Percentiles rank a stretch among this genome's conserved stretches.
Evolutionary conservation across 2,113 vertebrate species (phyloP).

Genomic region (Nestor notabilis): DNA sequence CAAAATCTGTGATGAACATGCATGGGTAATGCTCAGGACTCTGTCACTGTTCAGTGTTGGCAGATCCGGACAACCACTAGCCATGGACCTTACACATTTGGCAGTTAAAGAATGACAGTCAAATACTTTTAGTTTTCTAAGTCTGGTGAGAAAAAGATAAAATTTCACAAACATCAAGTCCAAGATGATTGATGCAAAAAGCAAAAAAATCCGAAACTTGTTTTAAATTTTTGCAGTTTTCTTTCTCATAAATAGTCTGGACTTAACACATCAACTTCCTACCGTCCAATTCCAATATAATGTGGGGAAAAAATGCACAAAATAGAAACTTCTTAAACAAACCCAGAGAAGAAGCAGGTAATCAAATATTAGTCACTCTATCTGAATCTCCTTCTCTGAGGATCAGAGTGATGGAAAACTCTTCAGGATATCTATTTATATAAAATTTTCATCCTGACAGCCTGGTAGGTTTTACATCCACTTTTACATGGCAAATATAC

Average conservation of each 20-base stretch:
- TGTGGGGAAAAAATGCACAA: background rate
- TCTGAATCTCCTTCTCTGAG: background rate
- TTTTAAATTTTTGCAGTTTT: background rate
- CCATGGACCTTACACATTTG: slow-evolving; percentile 36
- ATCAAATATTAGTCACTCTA: background rate
- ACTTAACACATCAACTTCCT: background rate
- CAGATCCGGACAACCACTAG: slow-evolving; percentile 27
- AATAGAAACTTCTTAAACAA: background rate
- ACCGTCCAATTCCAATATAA: background rate
- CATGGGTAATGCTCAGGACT: slow-evolving; percentile 57
- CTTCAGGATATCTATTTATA: background rate
- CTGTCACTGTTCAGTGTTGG: slow-evolving; percentile 54
- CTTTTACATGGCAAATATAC: background rate
- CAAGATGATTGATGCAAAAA: background rate
- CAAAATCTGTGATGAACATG: slow-evolving; percentile 43
- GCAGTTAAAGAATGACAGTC: slow-evolving; percentile 56
- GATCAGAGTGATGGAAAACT: background rate
- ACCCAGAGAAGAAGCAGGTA: background rate
- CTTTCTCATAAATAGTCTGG: background rate
- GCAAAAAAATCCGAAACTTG: background rate
- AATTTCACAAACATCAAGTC: background rate
- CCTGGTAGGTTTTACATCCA: background rate
- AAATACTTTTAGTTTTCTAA: slow-evolving; percentile 58
- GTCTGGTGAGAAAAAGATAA: background rate
- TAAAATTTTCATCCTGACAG: background rate